Percentiles rank a stretch among this genome's conserved stretches.
Conservation (phyloP, 2,888 invertebrate genomes). For the Osedax frankpressi region DNA sequence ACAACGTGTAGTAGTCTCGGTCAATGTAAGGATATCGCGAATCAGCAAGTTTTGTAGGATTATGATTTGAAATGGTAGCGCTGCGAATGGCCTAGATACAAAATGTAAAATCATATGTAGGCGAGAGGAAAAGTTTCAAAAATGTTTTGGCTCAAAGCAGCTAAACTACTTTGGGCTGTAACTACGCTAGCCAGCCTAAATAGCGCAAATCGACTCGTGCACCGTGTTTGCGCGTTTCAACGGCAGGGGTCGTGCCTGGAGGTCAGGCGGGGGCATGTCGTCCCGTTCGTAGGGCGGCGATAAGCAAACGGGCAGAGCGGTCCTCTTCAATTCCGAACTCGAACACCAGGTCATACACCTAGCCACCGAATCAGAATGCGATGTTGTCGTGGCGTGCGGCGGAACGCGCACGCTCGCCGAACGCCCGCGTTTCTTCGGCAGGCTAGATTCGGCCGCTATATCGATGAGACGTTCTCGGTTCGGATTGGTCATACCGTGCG, state of each 20-base stretch:
- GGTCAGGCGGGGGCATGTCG: neutral
- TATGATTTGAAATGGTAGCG: no score
- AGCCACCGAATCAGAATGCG: slow-evolving; percentile 8
- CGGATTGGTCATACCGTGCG: slow-evolving; percentile 35
- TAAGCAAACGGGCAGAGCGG: neutral
- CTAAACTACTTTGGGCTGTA: no score
- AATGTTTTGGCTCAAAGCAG: no score
- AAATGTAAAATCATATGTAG: no score
- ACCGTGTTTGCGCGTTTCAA: no score
- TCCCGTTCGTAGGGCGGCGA: neutral
- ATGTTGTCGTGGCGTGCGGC: neutral
- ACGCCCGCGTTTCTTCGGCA: neutral
- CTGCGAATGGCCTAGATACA: no score
- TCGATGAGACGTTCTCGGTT: slow-evolving; percentile 23
- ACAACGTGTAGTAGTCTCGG: no score
- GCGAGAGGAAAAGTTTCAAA: no score
- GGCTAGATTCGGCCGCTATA: neutral
- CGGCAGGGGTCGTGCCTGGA: slow-evolving; percentile 4
- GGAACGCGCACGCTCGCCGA: neutral
- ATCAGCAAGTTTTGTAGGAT: no score
- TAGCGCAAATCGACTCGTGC: neutral
- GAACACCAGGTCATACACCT: slow-evolving; percentile 3
- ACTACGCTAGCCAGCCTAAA: no score
- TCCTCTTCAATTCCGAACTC: neutral
- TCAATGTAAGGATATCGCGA: no score